Percentiles rank a stretch among this genome's conserved stretches.
Evolutionary conservation across 2,888 invertebrate genomes (phyloP).

Genomic region (Ophion ventricosus): DNA sequence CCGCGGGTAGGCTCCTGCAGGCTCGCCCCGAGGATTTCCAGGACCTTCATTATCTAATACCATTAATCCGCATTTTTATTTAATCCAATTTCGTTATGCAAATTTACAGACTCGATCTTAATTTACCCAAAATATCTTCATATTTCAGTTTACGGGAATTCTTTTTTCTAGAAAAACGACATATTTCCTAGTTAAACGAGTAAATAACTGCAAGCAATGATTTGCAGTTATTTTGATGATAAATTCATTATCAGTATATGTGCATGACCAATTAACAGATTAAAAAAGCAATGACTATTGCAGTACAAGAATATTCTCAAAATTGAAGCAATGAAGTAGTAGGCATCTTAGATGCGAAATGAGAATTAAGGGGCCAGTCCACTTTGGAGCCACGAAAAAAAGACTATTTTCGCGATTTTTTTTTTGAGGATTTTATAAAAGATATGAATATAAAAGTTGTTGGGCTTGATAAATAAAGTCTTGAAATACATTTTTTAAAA

Average conservation of each 20-base stretch:
- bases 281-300: background rate
- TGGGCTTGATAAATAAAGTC: no score
- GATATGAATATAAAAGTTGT: no score
- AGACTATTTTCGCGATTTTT: no score
- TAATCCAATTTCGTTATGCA: conserved; percentile 6
- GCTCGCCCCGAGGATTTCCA: conserved; percentile 3
- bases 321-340: background rate
- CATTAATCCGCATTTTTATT: background rate
- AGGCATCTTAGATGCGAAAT: background rate
- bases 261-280: background rate
- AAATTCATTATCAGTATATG: background rate
- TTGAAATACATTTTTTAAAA: no score
- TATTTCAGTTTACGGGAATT: background rate
- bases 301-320: background rate
- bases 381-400: no score
- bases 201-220: background rate
- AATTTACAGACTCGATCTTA: background rate
- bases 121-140: background rate
- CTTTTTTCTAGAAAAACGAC: background rate
- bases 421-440: no score
- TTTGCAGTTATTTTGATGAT: background rate
- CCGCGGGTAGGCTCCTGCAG: conserved; percentile 1
- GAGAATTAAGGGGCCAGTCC: no score
- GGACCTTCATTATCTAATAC: conserved; percentile 10
- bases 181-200: background rate